Evolutionary conservation across 2,113 vertebrate genomes (phyloP).

Genomic region (Paramormyrops kingsleyae): DNA sequence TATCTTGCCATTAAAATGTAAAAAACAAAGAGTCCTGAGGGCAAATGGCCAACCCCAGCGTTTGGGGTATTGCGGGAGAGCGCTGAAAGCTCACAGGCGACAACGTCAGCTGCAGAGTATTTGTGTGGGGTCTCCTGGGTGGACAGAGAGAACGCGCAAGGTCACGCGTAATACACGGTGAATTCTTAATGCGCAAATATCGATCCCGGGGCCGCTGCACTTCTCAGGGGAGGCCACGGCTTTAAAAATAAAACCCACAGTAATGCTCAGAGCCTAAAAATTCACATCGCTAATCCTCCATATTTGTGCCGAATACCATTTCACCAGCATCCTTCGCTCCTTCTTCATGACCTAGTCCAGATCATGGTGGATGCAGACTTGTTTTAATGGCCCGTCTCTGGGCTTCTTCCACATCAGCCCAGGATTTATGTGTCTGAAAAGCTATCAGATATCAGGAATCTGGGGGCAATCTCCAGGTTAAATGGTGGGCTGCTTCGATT

Average conservation of each 20-base stretch:
- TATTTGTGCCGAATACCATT: background rate
- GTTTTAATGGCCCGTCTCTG: background rate
- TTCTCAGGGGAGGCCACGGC: background rate
- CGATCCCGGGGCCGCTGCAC: background rate
- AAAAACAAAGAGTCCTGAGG: background rate
- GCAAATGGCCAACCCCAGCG: background rate
- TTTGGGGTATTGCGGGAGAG: background rate
- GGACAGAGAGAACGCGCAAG: background rate
- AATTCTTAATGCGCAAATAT: background rate
- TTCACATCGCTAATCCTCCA: background rate
- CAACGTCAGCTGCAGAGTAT: background rate
- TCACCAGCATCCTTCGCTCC: background rate
- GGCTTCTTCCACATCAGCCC: background rate
- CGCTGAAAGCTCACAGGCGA: background rate
- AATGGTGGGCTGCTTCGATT: background rate
- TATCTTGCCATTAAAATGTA: background rate
- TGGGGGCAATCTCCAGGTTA: background rate
- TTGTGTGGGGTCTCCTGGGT: background rate
- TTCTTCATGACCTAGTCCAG: background rate
- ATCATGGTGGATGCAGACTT: background rate
- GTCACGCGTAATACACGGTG: background rate
- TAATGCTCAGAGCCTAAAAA: background rate
- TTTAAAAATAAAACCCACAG: background rate
- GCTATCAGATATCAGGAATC: background rate
- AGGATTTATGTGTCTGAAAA: background rate